Evolutionary conservation across 1,140 invertebrate genomes (phyloP), one percentile per base, ranked within the genome.

Genomic region (Calephelis nemesis): DNA sequence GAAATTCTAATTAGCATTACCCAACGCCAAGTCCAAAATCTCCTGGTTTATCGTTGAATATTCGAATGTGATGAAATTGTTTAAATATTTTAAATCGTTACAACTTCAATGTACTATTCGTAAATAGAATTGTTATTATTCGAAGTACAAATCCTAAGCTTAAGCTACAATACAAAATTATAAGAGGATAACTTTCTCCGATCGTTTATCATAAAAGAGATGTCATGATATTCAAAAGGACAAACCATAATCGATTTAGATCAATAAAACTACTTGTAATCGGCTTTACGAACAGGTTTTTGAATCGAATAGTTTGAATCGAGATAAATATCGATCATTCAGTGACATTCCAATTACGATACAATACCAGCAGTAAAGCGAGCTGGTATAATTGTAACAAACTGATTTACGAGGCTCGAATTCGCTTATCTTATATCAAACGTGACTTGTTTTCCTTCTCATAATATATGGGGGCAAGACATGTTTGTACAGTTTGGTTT

Each of bases 321-420:
- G 58, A 60, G 58, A 60, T 60, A 60, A 60, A 60, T 60, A 60
- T 60, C 58, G 58, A 60, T 60, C 58, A 60, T 39, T 60, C 58
- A 40, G 58, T 60, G 58, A 60, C 58, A 60, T 60, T 60, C 58
- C 58, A 60, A 60, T 60, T 60, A 60, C 58, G 58, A 60, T 60
- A 60, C 58, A 60, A 60, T 60, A 60, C 58, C 39, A 60, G 58
- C 58, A 60, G 58, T 60, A 60, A 60, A 60, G 58, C 58, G 58
- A 60, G 58, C 54, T 60, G 19, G 54, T 60, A 60, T 60, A 60
- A 60, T 60, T 60, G 54, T 60, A 60, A 60, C 54, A 60, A 60
- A 60, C 54, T 60, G 54, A 60, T 60, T 60, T 60, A 60, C 54
- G 54, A 60, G 19, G 54, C 19, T 60, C 19, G 54, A 60, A 60